phyloP scores from a whole-genome alignment of 2,888 invertebrate genomes.

The Melinopterus prodromus region DNA sequence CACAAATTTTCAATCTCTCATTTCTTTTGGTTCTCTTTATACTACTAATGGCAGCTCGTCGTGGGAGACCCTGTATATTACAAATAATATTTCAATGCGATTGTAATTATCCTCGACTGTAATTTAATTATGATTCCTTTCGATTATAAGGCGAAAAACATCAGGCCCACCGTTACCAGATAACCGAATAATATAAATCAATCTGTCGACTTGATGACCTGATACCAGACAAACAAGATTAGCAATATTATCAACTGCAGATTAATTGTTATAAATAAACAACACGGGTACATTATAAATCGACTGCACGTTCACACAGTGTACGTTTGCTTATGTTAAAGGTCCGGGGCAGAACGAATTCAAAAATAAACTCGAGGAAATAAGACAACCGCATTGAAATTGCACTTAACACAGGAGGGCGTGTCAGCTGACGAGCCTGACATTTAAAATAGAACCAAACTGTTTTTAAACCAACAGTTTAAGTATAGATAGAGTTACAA shows the following conservation, averaged over 20 bases:
- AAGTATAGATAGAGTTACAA: not conserved
- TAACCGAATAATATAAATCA: not conserved
- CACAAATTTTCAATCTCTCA: too few relatives aligned
- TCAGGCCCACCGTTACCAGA: not conserved
- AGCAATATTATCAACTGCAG: not conserved
- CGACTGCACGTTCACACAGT: not conserved
- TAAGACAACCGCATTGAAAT: conserved; percentile 4
- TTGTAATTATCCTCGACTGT: too few relatives aligned
- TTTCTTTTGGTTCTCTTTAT: too few relatives aligned
- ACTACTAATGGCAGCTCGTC: too few relatives aligned
- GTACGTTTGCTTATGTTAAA: not conserved
- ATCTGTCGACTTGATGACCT: not conserved
- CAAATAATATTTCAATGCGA: too few relatives aligned
- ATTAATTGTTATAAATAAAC: not conserved
- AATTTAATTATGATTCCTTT: too few relatives aligned
- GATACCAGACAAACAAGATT: not conserved
- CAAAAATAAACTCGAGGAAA: not conserved
- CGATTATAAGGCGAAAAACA: too few relatives aligned
- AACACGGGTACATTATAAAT: not conserved
- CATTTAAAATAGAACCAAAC: not conserved
- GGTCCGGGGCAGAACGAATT: not conserved
- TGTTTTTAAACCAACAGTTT: not conserved
- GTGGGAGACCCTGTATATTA: too few relatives aligned
- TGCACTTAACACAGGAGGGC: not conserved
- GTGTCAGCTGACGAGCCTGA: not conserved